Percentiles rank a stretch among this genome's conserved stretches.
phyloP scores from a whole-genome alignment of 2,888 invertebrate species.

The Xestia xanthographa region DNA sequence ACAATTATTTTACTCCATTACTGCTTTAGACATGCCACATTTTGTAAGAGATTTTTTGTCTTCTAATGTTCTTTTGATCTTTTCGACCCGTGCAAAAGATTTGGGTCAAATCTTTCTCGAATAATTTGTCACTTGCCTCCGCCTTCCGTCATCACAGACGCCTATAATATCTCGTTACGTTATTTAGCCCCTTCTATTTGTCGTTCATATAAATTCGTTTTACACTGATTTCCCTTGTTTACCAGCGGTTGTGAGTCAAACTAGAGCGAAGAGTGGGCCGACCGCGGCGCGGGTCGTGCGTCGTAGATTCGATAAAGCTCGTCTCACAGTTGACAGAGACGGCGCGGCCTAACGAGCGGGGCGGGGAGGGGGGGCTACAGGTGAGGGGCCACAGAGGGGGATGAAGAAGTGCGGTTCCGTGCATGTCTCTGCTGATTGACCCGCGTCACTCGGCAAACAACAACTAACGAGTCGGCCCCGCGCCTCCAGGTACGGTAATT shows the following conservation, averaged over 20 bases:
- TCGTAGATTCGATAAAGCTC: slow-evolving; percentile 91
- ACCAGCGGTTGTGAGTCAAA: slow-evolving; percentile 87
- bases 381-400: slow-evolving; percentile 76
- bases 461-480: slow-evolving; percentile 90
- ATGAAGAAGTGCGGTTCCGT: slow-evolving; percentile 90
- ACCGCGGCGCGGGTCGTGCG: slow-evolving; percentile 89
- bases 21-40: slow-evolving; percentile 52
- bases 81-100: slow-evolving; percentile 26
- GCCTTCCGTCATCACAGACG: slow-evolving; percentile 36
- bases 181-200: slow-evolving; percentile 77
- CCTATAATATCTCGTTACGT: slow-evolving; percentile 58
- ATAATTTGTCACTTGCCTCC: slow-evolving; percentile 25
- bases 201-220: slow-evolving; percentile 86
- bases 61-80: slow-evolving; percentile 41
- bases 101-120: slow-evolving; percentile 26
- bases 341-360: slow-evolving; percentile 88
- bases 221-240: slow-evolving; percentile 89
- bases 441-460: slow-evolving; percentile 91
- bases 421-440: slow-evolving; percentile 91
- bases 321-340: slow-evolving; percentile 90
- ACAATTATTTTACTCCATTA: slow-evolving; percentile 77
- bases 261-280: slow-evolving; percentile 88
- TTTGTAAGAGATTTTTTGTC: slow-evolving; percentile 37
- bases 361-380: slow-evolving; percentile 73
- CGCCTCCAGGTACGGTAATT: slow-evolving; percentile 87